Base-by-base conservation (phyloP, 2,888 invertebrate species). In the Hoplodrina ambigua region DNA sequence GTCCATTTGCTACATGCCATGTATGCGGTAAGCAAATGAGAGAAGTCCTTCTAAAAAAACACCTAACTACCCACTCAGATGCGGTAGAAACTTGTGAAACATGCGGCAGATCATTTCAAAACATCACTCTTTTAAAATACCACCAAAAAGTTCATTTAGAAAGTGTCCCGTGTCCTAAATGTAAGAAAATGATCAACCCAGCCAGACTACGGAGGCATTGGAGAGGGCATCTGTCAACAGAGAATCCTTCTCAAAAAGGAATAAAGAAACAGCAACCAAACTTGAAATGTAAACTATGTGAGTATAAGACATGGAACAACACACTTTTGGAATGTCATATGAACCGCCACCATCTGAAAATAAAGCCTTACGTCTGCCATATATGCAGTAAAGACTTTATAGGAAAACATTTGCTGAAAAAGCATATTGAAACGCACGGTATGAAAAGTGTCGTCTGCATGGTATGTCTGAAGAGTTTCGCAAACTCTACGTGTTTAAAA, bases 401-500 rank as follows among this genome's bases (percentile, higher is more conserved):
- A 19, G 89, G 89, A 0, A 86, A 87, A 69, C 75, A 85, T 1
- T 81, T 89, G 25, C 65, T 90, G 37, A 86, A 72, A 10, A 87
- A 88, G 15, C 90, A 90, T 25, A 61, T 85, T 44, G 76, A 83
- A 46, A 89, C 86, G 0, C 90, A 90, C 68, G 78, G 84, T 0
- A 67, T 80, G 0, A 85, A 85, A 50, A 63, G 66, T 78, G 86
- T 59, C 76, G 41, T 62, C 53, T 90, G 90, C 56, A 71, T 86
- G 7, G 80, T 81, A 0, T 90, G 90, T 41, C 74, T 83, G 0
- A 90, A 90, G 65, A 89, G 85, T 55, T 89, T 90, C 64, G 88
- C 88, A 0, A 90, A 89, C 58, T 85, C 85, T 17, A 86, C 86
- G 0, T 89, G 88, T 59, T 64, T 91, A 11, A 88, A 88, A 66